Evolutionary conservation across 2,888 invertebrate species (phyloP).

Genomic region (Acanthosepion esculentum): DNA sequence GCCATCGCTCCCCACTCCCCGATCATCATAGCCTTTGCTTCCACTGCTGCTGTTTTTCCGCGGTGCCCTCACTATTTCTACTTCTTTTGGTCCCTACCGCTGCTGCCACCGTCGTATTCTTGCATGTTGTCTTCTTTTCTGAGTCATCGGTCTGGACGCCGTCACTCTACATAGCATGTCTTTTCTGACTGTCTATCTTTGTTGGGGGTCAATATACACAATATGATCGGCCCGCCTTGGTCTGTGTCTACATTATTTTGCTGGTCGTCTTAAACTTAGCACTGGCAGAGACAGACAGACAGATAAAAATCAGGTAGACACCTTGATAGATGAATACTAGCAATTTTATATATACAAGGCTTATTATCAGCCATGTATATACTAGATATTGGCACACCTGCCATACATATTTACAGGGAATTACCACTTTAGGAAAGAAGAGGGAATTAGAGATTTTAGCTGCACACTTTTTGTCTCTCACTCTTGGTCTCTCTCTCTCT

Average conservation of each 20-base stretch:
- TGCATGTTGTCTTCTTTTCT: constrained; percentile 33
- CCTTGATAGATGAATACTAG: no score
- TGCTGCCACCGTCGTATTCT: not conserved
- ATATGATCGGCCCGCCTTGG: not conserved
- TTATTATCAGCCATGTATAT: no score
- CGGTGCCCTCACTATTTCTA: not conserved
- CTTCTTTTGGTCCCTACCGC: not conserved
- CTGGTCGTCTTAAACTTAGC: not conserved
- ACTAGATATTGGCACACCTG: no score
- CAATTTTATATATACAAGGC: no score
- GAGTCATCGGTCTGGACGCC: constrained; percentile 33
- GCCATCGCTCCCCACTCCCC: not conserved
- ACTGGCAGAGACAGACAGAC: no score
- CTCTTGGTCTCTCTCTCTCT: no score
- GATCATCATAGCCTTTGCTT: not conserved
- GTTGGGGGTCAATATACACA: constrained; percentile 7
- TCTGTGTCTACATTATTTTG: constrained; percentile 33
- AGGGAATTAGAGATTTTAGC: no score
- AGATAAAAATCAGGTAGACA: no score
- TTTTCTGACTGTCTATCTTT: constrained; percentile 18
- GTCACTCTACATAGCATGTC: not conserved
- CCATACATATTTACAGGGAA: no score
- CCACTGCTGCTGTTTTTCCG: constrained; percentile 33
- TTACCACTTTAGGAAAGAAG: no score
- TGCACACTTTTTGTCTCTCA: no score